Percentiles rank a stretch among this genome's conserved stretches.
Conservation (phyloP, 92 coral and sea anemone species). For the Montipora capitata region DNA sequence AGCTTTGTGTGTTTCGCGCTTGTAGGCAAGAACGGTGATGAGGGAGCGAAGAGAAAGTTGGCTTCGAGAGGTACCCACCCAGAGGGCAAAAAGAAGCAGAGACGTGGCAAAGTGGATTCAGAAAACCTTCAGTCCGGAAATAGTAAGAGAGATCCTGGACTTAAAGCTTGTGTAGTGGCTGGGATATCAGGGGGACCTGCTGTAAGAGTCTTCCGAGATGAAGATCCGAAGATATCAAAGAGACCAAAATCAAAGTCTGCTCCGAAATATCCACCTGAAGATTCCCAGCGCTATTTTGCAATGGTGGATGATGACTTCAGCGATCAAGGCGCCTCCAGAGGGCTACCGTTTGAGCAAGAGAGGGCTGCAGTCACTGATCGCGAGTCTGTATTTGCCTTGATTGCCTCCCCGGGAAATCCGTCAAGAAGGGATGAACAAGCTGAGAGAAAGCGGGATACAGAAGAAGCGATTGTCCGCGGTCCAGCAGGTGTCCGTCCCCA, state of each 20-base stretch:
- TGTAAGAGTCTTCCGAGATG: slow-evolving; percentile 29
- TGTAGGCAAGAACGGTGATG: slow-evolving; percentile 16
- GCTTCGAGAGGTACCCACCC: not conserved
- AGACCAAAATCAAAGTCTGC: not conserved
- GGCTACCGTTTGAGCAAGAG: not conserved
- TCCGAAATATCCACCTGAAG: not conserved
- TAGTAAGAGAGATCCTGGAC: slow-evolving; percentile 1
- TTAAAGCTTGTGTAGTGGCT: slow-evolving; percentile 39
- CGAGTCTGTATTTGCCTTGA: slow-evolving; percentile 29
- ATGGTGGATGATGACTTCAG: not conserved
- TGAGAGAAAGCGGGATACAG: not conserved
- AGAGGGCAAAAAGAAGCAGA: slow-evolving; percentile 11
- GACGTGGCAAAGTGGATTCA: not conserved
- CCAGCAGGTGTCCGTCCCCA: not conserved
- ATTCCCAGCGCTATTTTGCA: not conserved
- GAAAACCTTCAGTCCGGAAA: not conserved
- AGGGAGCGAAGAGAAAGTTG: slow-evolving; percentile 17
- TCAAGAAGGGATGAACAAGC: not conserved
- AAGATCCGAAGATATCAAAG: not conserved
- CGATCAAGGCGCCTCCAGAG: not conserved
- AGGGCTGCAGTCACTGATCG: not conserved
- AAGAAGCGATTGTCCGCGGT: not conserved
- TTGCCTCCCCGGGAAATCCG: slow-evolving; percentile 23
- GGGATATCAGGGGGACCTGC: slow-evolving; percentile 47
- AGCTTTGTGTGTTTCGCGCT: slow-evolving; percentile 47